phyloP scores from a whole-genome alignment of 2,113 vertebrate genomes.

The Apistogramma diplotaenia region DNA sequence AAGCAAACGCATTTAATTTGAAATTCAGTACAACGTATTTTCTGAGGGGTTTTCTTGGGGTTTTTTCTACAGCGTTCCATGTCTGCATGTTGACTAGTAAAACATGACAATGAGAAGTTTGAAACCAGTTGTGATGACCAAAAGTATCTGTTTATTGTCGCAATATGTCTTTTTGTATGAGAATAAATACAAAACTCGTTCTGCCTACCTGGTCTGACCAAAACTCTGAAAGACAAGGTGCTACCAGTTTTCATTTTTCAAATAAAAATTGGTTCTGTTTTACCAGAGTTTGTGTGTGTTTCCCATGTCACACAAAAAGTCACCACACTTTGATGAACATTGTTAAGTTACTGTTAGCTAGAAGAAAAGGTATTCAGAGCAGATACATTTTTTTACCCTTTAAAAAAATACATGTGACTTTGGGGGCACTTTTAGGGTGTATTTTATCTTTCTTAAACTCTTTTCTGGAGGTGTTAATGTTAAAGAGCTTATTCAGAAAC shows the following conservation, averaged over 20 bases:
- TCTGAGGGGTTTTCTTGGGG: neutral
- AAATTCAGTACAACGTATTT: slow-evolving; percentile 13
- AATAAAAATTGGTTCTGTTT: slow-evolving; percentile 67
- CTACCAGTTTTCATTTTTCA: slow-evolving; percentile 50
- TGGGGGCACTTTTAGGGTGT: neutral
- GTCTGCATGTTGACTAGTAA: slow-evolving; percentile 51
- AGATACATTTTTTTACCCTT: neutral
- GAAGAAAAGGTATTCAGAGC: neutral
- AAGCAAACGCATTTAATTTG: neutral
- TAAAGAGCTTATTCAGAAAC: no score
- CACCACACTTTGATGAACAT: neutral
- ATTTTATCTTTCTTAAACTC: neutral
- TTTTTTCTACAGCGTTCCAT: slow-evolving; percentile 37
- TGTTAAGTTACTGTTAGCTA: rapidly evolving
- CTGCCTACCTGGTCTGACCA: slow-evolving; percentile 54
- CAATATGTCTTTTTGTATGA: slow-evolving; percentile 52
- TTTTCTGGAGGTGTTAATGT: no score
- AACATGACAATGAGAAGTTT: slow-evolving; percentile 45
- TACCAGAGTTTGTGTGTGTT: slow-evolving; percentile 1
- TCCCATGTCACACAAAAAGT: neutral
- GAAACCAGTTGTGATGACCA: slow-evolving; percentile 61
- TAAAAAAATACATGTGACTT: neutral
- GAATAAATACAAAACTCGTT: slow-evolving; percentile 34
- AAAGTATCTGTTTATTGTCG: slow-evolving; percentile 61
- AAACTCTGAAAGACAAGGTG: slow-evolving; percentile 41